phyloP scores from a whole-genome alignment of 1,140 invertebrate species.

The Atta colombica region DNA sequence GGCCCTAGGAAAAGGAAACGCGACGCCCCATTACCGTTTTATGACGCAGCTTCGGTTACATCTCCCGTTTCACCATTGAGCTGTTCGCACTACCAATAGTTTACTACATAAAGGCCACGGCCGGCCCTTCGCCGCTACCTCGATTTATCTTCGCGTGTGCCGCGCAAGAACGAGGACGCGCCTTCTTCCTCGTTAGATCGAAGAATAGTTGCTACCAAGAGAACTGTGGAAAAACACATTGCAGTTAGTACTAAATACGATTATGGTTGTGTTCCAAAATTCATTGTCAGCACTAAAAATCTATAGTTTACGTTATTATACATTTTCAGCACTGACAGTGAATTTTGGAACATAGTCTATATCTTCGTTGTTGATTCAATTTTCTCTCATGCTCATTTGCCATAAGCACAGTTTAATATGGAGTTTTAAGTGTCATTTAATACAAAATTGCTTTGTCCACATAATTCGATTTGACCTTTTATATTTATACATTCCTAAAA shows the following conservation, averaged over 20 bases:
- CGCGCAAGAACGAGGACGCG: constrained; percentile 42
- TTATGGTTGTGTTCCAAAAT: neutral
- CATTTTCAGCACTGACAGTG: too few relatives aligned
- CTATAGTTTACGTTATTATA: too few relatives aligned
- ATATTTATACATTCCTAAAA: neutral
- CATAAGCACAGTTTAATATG: neutral
- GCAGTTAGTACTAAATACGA: neutral
- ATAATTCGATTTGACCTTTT: neutral
- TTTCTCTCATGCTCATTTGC: neutral
- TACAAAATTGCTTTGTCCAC: neutral
- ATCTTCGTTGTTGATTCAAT: neutral
- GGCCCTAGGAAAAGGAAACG: constrained; percentile 82
- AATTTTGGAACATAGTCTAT: too few relatives aligned
- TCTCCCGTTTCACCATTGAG: constrained; percentile 86
- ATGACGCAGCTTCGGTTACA: constrained; percentile 85
- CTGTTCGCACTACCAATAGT: constrained; percentile 84
- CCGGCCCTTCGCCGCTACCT: constrained; percentile 66
- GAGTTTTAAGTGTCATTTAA: neutral
- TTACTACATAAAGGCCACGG: constrained; percentile 82
- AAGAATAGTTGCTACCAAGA: neutral
- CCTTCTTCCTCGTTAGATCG: constrained; percentile 54
- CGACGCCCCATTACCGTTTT: constrained; percentile 86
- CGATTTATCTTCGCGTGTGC: constrained; percentile 76
- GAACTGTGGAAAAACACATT: neutral
- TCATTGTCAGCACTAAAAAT: too few relatives aligned